Conservation (phyloP, 2,888 invertebrate genomes). For the Lepidochrysops patricia region DNA sequence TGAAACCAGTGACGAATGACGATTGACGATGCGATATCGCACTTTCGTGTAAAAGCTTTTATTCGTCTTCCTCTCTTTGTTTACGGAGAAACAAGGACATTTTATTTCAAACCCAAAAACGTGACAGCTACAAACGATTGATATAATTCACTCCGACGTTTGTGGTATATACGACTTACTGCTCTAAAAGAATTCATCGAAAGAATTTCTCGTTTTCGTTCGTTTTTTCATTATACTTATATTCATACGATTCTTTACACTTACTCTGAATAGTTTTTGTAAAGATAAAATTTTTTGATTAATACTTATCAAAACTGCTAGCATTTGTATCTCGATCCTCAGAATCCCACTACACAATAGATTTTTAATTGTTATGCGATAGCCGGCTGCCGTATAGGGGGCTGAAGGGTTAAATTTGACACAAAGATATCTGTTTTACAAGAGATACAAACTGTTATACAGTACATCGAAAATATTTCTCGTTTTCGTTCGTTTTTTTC, state of each 20-base stretch:
- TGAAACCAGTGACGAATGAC: no score
- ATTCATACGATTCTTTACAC: no score
- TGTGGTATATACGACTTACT: neutral
- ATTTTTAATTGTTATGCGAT: no score
- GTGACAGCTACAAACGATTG: neutral
- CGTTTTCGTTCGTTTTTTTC: neutral
- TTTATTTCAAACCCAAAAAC: neutral
- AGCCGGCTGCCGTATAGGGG: no score
- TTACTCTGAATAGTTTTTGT: no score
- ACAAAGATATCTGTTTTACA: no score
- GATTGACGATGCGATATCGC: neutral
- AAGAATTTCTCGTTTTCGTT: neutral
- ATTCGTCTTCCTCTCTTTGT: neutral
- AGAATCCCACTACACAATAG: no score
- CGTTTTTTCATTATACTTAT: no score
- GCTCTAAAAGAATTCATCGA: neutral
- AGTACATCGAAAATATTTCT: neutral
- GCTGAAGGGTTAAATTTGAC: neutral
- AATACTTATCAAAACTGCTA: no score
- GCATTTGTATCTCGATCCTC: no score
- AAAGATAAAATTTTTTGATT: no score
- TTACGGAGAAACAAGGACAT: neutral
- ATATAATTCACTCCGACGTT: neutral
- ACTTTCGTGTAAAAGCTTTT: neutral
- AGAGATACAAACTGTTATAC: neutral